Base-by-base conservation (phyloP, 2,888 invertebrate genomes). In the Drosophila testacea region DNA sequence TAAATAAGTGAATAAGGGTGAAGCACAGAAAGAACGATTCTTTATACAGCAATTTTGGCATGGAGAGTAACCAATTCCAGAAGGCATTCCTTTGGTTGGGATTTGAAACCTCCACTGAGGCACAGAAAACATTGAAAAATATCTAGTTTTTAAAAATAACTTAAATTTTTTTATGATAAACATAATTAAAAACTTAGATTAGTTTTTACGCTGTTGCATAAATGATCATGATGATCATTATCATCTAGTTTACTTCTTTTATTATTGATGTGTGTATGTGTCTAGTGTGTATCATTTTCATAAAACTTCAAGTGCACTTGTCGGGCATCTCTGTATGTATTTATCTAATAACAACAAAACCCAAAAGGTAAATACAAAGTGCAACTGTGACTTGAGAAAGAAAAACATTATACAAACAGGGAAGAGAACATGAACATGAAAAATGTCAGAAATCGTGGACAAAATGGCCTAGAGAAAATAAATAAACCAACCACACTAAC, bases 381-480 rank as follows among this genome's bases (percentile, higher is more conserved):
- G 55, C 67, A 73, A 65, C 62, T 65, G 60, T 63, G 60, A 55
- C 50, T 61, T 48, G 32, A 67, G 41, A 57, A 44, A 22, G 16
- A 63, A 46, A 47, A 34, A 63, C 66, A 81, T 70, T 77, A 62
- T 61, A 52, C 67, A 87, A 76, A 77, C 73, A 77, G 71, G 77
- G 72, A 73, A 78, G 59, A 67, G 46, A 62, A 67, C 5, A 56
- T 52, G 55, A 59, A 52, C 69, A 69, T 63, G 65, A 66, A 65
- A 65, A 79, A 68, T 59, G 46, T 41, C 52, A 65, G 69, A 70
- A 77, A 69, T 73, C 54, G 74, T 78, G 69, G 55, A 73, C 69
- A 72, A 86, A 81, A 60, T 73, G 73, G 85, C 70, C 76, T 68
- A 79, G 71, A 75, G 67, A 54, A 69, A 73, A 79, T 70, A 78